phyloP scores from a whole-genome alignment of 2,797 vertebrate species.

The Eleutherodactylus coqui region DNA sequence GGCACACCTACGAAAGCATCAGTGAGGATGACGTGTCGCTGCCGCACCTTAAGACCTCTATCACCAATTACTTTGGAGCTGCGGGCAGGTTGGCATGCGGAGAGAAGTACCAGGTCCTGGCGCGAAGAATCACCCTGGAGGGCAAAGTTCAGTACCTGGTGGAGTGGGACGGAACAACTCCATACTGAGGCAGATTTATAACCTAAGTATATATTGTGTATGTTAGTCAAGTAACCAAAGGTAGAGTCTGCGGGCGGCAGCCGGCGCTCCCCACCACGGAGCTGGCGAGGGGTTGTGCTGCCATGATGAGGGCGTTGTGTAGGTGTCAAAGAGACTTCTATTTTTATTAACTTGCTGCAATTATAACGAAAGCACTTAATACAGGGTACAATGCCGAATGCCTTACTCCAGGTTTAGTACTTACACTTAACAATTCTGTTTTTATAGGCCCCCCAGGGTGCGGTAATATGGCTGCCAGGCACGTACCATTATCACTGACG shows the following conservation, averaged over 20 bases:
- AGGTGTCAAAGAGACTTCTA: background rate
- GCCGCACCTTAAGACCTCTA: conserved; percentile 92
- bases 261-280: too few species aligned
- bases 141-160: conserved; percentile 95
- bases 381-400: conserved; percentile 38
- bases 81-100: conserved; percentile 88
- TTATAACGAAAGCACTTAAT: conserved; percentile 47
- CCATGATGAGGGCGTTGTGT: background rate
- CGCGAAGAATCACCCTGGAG: conserved; percentile 87
- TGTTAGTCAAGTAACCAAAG: conserved; percentile 40
- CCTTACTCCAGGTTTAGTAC: background rate
- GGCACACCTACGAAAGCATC: conserved; percentile 85
- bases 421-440: background rate
- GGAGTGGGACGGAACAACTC: conserved; percentile 94
- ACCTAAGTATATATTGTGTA: conserved; percentile 11
- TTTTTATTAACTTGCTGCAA: conserved; percentile 23
- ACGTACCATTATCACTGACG: background rate
- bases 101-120: conserved; percentile 92
- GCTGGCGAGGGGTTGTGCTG: background rate
- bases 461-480: background rate
- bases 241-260: background rate
- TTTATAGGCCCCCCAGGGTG: background rate
- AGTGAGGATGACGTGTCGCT: conserved; percentile 85
- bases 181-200: conserved; percentile 79
- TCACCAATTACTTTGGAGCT: conserved; percentile 91